phyloP scores from a whole-genome alignment of 2,113 vertebrate genomes.

The Tympanuchus pallidicinctus region DNA sequence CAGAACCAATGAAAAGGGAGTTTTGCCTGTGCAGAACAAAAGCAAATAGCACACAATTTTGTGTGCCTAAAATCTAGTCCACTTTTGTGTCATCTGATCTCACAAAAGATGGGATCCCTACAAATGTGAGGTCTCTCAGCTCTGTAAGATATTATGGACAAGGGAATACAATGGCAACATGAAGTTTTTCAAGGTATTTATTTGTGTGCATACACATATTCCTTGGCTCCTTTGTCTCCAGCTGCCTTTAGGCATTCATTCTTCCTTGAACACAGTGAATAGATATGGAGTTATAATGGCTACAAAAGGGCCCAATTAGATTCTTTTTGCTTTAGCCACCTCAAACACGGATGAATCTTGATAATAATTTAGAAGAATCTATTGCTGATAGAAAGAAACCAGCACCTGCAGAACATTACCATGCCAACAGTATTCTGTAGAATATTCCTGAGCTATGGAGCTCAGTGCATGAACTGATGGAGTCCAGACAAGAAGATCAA shows the following conservation, averaged over 20 bases:
- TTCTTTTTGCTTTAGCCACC: neutral
- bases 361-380: neutral
- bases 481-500: neutral
- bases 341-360: neutral
- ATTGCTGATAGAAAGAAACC: neutral
- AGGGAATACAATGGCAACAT: neutral
- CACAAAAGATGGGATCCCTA: neutral
- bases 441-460: neutral
- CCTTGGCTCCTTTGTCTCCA: conserved; percentile 1
- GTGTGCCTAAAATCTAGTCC: neutral
- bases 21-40: neutral
- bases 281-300: neutral
- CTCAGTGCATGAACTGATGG: accelerated
- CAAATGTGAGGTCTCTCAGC: neutral
- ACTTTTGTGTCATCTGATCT: neutral
- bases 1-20: neutral
- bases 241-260: neutral
- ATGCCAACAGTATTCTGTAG: neutral
- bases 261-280: neutral
- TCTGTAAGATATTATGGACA: neutral
- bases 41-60: neutral
- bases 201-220: neutral
- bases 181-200: neutral
- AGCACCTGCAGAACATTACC: neutral
- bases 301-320: neutral